phyloP scores from a whole-genome alignment of 2,888 invertebrate species.

The Acleris emargana region DNA sequence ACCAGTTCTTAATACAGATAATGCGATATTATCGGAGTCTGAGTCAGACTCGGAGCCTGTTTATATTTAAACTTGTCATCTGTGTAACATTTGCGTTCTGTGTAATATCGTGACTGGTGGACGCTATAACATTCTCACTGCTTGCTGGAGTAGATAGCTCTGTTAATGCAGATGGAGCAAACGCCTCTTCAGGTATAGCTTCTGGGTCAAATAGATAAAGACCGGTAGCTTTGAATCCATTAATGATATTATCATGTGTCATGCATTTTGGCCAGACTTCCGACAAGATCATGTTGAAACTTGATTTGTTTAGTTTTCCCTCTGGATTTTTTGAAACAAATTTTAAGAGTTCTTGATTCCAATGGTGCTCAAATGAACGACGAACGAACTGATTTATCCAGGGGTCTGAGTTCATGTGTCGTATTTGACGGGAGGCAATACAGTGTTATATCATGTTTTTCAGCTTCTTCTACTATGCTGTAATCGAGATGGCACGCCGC shows the following conservation, averaged over 20 bases:
- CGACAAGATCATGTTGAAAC: conserved; percentile 2
- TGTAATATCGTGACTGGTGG: too few relatives aligned
- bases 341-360: conserved; percentile 2
- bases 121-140: too few relatives aligned
- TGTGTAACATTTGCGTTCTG: too few relatives aligned
- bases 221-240: conserved; percentile 34
- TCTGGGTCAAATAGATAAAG: conserved; percentile 31
- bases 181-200: conserved; percentile 35
- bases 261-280: conserved; percentile 30
- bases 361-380: conserved; percentile 12
- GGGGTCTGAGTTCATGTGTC: neutral
- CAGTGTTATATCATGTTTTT: conserved; percentile 18
- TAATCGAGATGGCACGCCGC: conserved; percentile 13
- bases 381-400: conserved; percentile 3
- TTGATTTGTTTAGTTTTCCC: neutral
- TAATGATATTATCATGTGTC: conserved; percentile 31
- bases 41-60: too few relatives aligned
- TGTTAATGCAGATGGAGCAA: conserved; percentile 10
- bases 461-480: conserved; percentile 12
- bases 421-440: conserved; percentile 10
- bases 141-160: neutral
- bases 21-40: too few relatives aligned
- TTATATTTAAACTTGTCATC: too few relatives aligned
- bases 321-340: neutral
- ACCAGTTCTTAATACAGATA: too few relatives aligned